Evolutionary conservation across 2,113 vertebrate genomes (phyloP).

Genomic region (Benitochromis conjunctus): DNA sequence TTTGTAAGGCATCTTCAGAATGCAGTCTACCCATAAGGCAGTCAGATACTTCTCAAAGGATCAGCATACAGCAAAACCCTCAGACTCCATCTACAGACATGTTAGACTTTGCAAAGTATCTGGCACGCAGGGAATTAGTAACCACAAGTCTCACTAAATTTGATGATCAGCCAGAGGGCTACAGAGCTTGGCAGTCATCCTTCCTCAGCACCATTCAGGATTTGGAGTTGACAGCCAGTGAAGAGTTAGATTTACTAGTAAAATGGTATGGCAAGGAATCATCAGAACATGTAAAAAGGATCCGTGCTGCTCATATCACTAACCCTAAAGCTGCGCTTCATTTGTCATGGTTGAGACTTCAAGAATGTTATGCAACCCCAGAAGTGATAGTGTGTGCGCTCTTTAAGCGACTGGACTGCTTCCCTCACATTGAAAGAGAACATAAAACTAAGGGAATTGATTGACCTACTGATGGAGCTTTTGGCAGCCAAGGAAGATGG

Average conservation of each 20-base stretch:
- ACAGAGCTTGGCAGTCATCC: too few species aligned
- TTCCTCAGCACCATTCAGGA: too few species aligned
- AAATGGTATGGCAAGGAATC: neutral
- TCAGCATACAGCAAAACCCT: neutral
- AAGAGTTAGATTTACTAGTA: neutral
- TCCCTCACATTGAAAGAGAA: neutral
- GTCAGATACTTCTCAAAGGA: neutral
- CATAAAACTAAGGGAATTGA: neutral
- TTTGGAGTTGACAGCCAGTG: neutral
- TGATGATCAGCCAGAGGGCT: too few species aligned
- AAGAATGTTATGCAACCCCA: neutral
- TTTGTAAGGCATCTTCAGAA: neutral
- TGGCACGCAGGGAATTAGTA: neutral
- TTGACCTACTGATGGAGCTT: neutral
- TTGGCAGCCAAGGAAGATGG: neutral
- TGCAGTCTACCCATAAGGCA: neutral
- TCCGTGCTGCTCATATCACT: neutral
- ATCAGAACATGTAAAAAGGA: neutral
- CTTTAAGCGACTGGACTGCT: neutral
- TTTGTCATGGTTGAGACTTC: neutral
- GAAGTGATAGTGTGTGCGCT: neutral
- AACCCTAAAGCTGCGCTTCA: neutral
- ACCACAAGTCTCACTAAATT: too few species aligned
- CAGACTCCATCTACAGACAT: neutral
- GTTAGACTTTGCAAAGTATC: neutral